These are phyloP conservation scores for Drosophila tani DNA, from an alignment of 1,140 invertebrate species.

Conservation along the genomic window DNA sequence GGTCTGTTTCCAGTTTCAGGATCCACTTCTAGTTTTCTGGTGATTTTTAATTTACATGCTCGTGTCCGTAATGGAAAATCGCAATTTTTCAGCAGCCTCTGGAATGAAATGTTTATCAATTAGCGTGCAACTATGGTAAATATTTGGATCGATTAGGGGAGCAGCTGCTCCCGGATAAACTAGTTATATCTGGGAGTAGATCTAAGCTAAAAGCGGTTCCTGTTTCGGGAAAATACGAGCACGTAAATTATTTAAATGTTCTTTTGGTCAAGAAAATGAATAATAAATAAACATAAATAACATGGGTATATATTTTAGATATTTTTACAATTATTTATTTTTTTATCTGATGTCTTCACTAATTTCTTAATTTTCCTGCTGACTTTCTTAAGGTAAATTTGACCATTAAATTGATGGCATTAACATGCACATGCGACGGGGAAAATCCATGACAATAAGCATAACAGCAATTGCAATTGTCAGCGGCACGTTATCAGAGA, in stretches of 20 bases:
- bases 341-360: background rate
- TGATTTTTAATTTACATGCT: conserved; percentile 19
- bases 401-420: conserved; percentile 60
- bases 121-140: conserved; percentile 42
- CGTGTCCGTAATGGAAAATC: conserved; percentile 37
- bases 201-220: conserved; percentile 5
- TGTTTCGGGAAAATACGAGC: background rate
- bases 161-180: conserved; percentile 13
- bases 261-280: too few species aligned
- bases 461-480: conserved; percentile 70
- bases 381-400: conserved; percentile 56
- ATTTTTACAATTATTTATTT: too few species aligned
- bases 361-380: conserved; percentile 17
- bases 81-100: conserved; percentile 11
- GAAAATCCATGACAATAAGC: conserved; percentile 55
- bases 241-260: too few species aligned
- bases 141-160: conserved; percentile 40
- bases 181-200: conserved; percentile 10
- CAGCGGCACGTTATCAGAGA: conserved; percentile 66
- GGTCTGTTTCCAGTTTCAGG: conserved; percentile 1
- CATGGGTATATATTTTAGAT: too few species aligned
- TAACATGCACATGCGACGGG: conserved; percentile 46
- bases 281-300: too few species aligned
- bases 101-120: conserved; percentile 46
- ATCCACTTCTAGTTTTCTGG: conserved; percentile 6